These are phyloP conservation scores for Chaetogeoica ovagalla DNA, from an alignment of 2,888 invertebrate genomes.

Conservation along the genomic window DNA sequence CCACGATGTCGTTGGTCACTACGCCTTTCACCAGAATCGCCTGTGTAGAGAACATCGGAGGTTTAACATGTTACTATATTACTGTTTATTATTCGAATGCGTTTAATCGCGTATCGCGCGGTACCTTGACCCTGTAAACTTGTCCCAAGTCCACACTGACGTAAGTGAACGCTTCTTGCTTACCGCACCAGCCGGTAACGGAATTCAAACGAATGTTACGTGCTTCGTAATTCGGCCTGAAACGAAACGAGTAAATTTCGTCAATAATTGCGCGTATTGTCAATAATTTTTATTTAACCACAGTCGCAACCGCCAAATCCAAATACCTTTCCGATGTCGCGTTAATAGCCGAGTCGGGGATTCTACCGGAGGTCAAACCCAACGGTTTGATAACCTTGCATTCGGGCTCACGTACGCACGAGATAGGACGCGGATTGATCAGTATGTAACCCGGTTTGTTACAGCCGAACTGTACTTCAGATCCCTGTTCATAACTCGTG, in stretches of 20 bases:
- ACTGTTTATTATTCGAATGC: not conserved
- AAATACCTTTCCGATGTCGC: conserved; percentile 80
- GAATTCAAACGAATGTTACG: conserved; percentile 86
- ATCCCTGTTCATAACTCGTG: conserved; percentile 72
- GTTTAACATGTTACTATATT: not conserved
- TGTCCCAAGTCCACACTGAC: conserved; percentile 93
- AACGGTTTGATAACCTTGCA: conserved; percentile 90
- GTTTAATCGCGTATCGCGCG: conserved; percentile 16
- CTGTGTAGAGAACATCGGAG: conserved; percentile 53
- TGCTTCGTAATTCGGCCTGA: conserved; percentile 82
- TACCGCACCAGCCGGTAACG: conserved; percentile 96
- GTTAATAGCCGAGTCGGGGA: conserved; percentile 93
- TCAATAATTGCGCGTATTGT: not conserved
- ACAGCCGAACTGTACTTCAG: conserved; percentile 88
- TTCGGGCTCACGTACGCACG: conserved; percentile 88
- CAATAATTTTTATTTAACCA: too few relatives aligned
- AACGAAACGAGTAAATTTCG: conserved; percentile 13
- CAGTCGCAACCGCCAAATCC: not conserved
- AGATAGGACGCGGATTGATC: conserved; percentile 86
- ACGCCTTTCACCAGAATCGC: conserved; percentile 92
- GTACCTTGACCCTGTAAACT: conserved; percentile 82
- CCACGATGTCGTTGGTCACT: conserved; percentile 91
- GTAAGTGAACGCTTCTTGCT: conserved; percentile 93
- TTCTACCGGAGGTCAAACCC: conserved; percentile 86
- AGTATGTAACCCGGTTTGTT: conserved; percentile 89